Evolutionary conservation across 2,113 vertebrate genomes (phyloP).

Genomic region (Lontra canadensis): DNA sequence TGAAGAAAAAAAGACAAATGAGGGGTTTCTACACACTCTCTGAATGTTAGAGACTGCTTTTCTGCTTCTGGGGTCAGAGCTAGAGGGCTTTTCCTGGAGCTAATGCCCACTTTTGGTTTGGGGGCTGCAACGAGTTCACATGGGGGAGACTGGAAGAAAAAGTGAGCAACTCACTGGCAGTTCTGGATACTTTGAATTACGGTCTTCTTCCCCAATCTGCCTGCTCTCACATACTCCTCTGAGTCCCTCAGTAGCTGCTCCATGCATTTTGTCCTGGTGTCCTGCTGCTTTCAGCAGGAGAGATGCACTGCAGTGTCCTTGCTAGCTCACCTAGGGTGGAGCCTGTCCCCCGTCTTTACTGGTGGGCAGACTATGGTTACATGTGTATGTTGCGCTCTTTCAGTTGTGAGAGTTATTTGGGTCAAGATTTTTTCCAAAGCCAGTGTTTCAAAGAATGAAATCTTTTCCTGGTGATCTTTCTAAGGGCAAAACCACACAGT

Average conservation of each 20-base stretch:
- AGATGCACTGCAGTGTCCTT: background rate
- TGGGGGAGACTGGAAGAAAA: too few species aligned
- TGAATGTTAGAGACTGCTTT: background rate
- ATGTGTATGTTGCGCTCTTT: background rate
- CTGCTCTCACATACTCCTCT: background rate
- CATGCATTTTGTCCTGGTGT: rapidly evolving
- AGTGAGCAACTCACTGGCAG: too few species aligned
- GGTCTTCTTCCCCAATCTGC: background rate
- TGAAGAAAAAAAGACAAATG: background rate
- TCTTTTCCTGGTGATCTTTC: background rate
- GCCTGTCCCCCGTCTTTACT: background rate
- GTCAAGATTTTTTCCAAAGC: background rate
- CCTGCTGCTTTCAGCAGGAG: background rate
- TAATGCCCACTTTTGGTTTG: background rate
- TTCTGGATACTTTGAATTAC: background rate
- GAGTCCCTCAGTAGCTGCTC: background rate
- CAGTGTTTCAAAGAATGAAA: background rate
- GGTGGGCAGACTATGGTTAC: background rate
- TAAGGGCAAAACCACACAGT: background rate
- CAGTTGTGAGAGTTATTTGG: background rate
- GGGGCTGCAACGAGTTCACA: background rate
- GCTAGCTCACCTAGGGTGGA: too few species aligned
- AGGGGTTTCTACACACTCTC: background rate
- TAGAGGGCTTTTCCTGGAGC: background rate
- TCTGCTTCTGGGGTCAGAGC: background rate